Base-by-base conservation (phyloP, 2,113 vertebrate species). In the Brienomyrus longianalis region DNA sequence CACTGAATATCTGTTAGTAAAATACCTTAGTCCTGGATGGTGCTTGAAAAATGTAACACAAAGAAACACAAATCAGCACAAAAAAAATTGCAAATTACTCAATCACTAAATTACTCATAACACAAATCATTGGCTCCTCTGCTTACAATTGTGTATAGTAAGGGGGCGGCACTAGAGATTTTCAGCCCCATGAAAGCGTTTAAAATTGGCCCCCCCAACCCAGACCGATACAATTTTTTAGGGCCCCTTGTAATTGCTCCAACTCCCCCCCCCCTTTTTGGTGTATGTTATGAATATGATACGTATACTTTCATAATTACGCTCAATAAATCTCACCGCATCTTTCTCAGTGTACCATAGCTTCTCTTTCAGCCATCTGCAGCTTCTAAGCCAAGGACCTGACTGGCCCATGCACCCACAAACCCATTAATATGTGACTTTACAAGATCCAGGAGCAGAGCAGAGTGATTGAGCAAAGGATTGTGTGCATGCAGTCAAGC, bases 381-480 rank as follows among this genome's bases (percentile, higher is more conserved):
- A 47, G 80, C 35, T 77, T 31, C n/a, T 77, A 31, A 31, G 10
- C n/a, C 70, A 31, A 9, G 27, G 10, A 77, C 27, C n/a, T 2
- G 70, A 9, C n/a, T 66, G 87, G 88, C 91, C 90, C 31, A 23
- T 89, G 62, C 59, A 88, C 77, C 50, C 10, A 23, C 87, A 84
- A 62, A 59, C 87, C 88, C 85, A 91, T 90, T 91, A 89, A 66
- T 91, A 91, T 83, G 88, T 90, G n/a, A 89, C n/a, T 62, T 88
- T 84, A 88, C 80, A 54, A 35, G 51, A 90, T 86, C 77, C 89
- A 21, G 87, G 90, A 54, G 70, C 88, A 80, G 92, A 92, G 88
- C 90, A 90, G 89, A 93, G 91, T 66, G 89, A 92, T 92, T 90
- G 74, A 93, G 93, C 91, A 91, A 59, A 52, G 66, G 23, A 70